Base-by-base conservation (phyloP, 2,888 invertebrate species). In the Ptilodon capucinus region DNA sequence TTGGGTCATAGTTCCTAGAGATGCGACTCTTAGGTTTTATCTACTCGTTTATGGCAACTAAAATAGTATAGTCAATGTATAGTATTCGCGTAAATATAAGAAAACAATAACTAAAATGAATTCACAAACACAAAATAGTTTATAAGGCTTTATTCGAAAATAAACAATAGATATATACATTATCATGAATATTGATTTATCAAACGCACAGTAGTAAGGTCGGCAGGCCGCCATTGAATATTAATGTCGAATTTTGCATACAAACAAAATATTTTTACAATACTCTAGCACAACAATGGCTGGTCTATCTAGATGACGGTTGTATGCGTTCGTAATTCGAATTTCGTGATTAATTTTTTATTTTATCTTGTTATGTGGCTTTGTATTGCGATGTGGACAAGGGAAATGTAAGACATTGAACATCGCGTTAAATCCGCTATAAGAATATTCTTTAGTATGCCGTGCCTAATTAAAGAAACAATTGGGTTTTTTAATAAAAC, bases 171-270 rank as follows among this genome's bases (percentile, higher is more conserved):
- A 19, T 28, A 41, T n/a, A 60, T 59, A 55, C 60, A 68, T 54
- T 54, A 61, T 49, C 65, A 78, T 84, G 83, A 80, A 84, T 85
- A 85, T 86, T 85, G 82, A 85, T 81, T 71, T 71, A 71, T 64
- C 64, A 68, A 66, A 66, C 46, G 49, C 36, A 46, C 57, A 62
- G 63, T 57, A 62, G 63, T 60, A 52, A 66, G 56, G 54, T 58
- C 51, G 53, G 54, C 45, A 44, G n/a, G 55, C 63, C 56, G 40
- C 50, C 54, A 60, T 64, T 64, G 86, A 82, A 86, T 88, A 81
- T 71, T 76, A 84, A 87, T 80, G 59, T 52, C 52, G 47, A 45
- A 57, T 81, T 88, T 89, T 84, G 85, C 88, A 89, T 88, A 87
- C 86, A 88, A 86, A 87, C 80, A 78, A 77, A n/a, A 80, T 74